These are phyloP conservation scores for Drosophila subpulchrella DNA, from an alignment of 1,140 invertebrate genomes.

Conservation along the genomic window DNA sequence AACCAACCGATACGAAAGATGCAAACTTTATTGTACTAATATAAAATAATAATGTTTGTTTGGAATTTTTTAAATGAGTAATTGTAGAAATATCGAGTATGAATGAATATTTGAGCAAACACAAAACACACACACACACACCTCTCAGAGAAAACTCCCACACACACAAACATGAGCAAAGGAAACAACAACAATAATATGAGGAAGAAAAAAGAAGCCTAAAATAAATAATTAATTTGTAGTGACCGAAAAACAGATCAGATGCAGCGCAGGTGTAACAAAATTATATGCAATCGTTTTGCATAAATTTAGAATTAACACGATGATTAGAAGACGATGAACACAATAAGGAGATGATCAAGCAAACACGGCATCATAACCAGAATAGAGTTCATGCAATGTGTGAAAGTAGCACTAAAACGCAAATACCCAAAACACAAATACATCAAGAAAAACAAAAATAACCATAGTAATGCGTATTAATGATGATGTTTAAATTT, in stretches of 20 bases:
- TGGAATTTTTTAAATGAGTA: constrained; percentile 74
- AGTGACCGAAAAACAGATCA: constrained; percentile 28
- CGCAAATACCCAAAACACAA: constrained; percentile 40
- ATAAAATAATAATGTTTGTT: constrained; percentile 69
- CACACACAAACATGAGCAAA: constrained; percentile 24
- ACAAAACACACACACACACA: constrained; percentile 41
- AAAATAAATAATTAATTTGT: constrained; percentile 34
- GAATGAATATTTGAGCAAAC: constrained; percentile 60
- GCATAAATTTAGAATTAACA: constrained; percentile 65
- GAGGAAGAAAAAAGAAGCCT: constrained; percentile 6
- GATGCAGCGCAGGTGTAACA: constrained; percentile 46
- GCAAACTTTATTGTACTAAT: constrained; percentile 69
- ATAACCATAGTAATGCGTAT: constrained; percentile 74
- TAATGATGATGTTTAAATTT: constrained; percentile 79
- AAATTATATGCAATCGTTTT: constrained; percentile 66
- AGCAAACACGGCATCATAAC: constrained; percentile 33
- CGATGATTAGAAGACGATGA: constrained; percentile 24
- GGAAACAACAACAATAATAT: constrained; percentile 32
- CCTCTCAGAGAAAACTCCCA: constrained; percentile 15
- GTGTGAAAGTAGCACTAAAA: constrained; percentile 56
- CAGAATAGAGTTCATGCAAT: constrained; percentile 46
- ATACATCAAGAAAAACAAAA: constrained; percentile 35
- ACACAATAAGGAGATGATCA: constrained; percentile 47
- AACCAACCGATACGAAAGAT: constrained; percentile 44
- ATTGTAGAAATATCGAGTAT: constrained; percentile 77